Conservation (phyloP, 2,113 vertebrate genomes). For the Tragelaphus strepsiceros region DNA sequence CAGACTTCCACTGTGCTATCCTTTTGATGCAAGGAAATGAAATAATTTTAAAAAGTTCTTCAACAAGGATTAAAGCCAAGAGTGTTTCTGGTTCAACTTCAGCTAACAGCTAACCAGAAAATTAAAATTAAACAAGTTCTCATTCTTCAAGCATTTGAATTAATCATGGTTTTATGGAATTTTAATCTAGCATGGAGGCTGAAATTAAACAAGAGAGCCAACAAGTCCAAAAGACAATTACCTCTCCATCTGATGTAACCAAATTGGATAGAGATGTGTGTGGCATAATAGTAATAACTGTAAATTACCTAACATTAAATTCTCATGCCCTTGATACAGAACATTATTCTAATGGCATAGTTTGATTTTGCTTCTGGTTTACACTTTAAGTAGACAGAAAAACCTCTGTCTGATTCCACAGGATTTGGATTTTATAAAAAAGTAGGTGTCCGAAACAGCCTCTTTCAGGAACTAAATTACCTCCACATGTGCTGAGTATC, state of each 20-base stretch:
- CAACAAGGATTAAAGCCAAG: conserved; percentile 23
- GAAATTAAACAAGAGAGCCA: not conserved
- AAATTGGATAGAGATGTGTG: not conserved
- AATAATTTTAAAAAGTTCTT: conserved; percentile 34
- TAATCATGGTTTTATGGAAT: not conserved
- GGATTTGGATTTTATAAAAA: not conserved
- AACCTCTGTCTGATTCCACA: not conserved
- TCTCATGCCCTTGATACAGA: not conserved
- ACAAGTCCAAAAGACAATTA: not conserved
- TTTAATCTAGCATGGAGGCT: not conserved
- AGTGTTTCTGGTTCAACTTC: conserved; percentile 36
- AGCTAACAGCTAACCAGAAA: conserved; percentile 34
- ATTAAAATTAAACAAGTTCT: conserved; percentile 16
- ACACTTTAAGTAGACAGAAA: not conserved
- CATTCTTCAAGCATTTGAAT: not conserved
- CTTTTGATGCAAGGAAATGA: conserved; percentile 35
- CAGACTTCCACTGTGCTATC: not conserved
- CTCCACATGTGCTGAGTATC: not conserved
- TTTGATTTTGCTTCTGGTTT: not conserved
- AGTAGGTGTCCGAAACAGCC: not conserved
- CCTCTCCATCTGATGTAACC: not conserved
- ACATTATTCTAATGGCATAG: not conserved
- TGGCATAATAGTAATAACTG: not conserved
- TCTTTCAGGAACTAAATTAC: conserved; percentile 21
- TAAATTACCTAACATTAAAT: not conserved